Evolutionary conservation across 1,140 invertebrate genomes (phyloP), one percentile per base, ranked within the genome.

Genomic region (Hyphantria cunea): DNA sequence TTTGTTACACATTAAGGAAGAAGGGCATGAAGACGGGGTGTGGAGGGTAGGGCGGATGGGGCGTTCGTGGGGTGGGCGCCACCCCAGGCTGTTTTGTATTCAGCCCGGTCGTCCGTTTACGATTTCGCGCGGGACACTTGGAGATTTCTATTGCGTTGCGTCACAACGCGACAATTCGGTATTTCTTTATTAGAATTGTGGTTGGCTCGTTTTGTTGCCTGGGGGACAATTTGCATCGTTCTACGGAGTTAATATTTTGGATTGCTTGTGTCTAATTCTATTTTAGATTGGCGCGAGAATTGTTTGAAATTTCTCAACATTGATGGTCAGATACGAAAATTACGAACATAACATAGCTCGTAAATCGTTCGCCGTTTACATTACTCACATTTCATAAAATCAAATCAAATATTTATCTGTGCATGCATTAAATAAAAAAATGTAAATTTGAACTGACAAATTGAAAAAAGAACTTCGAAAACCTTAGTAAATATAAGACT

Each of bases 1-100:
- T 89, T 89, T 89, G 86, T 89, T 89, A 87, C 75, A 78, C 81
- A 86, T 86, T 87, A 89, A 89, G 86, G 86, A 89, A 86, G 80
- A 84, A 87, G 83, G 84, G 83, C 79, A 84, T 80, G 76, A 82
- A 85, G 82, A 84, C 72, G 69, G 76, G 81, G 66, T 37, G 60
- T 50, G 74, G 42, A 67, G 70, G 75, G 66, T 58, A 58, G 66
- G 56, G 62, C 45, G 53, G 47, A 13, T 14, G 41, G 49, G 66
- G 41, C n/a, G n/a, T 15, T 39, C 63, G 54, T 33, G 39, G 71
- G 72, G 60, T 56, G 62, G 63, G 71, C 51, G 39, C 32, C 56
- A 41, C 45, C 56, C 56, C 56, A 47, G n/a, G 32, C 72, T 82
- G 79, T 86, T 89, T 89, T 89, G 86, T 89, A 89, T 89, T 89